Evolutionary conservation across 2,113 vertebrate species (phyloP).

Genomic region (Pica pica): DNA sequence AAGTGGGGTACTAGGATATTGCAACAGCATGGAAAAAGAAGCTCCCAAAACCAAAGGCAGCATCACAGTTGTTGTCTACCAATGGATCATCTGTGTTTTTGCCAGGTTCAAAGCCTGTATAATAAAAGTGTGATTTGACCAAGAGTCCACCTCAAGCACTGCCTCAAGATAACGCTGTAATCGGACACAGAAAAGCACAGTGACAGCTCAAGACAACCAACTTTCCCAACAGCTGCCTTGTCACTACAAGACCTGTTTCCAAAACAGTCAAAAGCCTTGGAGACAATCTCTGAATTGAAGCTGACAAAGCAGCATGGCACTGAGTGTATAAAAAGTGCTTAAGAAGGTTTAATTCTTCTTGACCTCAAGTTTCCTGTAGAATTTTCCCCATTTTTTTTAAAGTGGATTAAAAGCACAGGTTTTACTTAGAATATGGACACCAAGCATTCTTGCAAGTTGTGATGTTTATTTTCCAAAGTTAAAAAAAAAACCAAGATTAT

Average conservation of each 20-base stretch:
- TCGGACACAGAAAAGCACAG: not conserved
- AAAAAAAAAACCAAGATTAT: not conserved
- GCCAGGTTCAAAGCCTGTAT: not conserved
- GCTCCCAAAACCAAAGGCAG: not conserved
- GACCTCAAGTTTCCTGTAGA: not conserved
- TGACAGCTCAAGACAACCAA: not conserved
- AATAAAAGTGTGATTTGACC: not conserved
- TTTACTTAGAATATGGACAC: not conserved
- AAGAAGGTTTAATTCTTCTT: not conserved
- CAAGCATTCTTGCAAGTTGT: not conserved
- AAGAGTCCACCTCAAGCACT: not conserved
- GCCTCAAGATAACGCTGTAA: not conserved
- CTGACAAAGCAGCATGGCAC: accelerated
- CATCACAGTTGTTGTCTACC: not conserved
- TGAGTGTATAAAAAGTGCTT: not conserved
- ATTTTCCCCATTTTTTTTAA: not conserved
- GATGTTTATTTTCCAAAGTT: not conserved
- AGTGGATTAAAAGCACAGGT: not conserved
- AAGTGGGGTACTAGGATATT: not conserved
- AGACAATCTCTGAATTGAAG: not conserved
- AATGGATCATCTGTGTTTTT: not conserved
- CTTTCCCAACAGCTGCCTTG: not conserved
- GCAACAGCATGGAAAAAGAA: not conserved
- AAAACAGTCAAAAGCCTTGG: not conserved
- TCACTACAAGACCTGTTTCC: not conserved